Evolutionary conservation across 2,888 invertebrate genomes (phyloP).

Genomic region (Ophion obscuratus): DNA sequence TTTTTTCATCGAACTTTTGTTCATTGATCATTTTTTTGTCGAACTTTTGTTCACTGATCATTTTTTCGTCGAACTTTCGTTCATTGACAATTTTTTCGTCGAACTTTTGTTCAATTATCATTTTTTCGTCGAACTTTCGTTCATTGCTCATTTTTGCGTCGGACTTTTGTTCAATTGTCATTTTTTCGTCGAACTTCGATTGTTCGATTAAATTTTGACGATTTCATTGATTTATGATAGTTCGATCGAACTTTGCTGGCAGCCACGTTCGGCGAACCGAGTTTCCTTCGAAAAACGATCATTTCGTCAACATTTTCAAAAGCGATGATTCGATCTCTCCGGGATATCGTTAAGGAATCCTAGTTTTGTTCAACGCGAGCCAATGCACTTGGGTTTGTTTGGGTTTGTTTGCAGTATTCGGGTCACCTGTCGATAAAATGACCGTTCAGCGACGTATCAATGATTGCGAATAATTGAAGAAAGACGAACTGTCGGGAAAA

Average conservation of each 20-base stretch:
- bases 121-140: neutral
- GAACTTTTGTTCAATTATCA: too few relatives aligned
- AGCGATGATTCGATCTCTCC: neutral
- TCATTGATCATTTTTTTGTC: too few relatives aligned
- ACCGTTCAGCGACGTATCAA: constrained; percentile 55
- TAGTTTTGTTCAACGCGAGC: neutral
- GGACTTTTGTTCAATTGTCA: neutral
- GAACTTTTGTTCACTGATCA: too few relatives aligned
- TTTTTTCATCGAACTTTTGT: too few relatives aligned
- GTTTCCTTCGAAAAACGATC: constrained; percentile 49
- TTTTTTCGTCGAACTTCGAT: too few relatives aligned
- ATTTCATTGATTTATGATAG: neutral
- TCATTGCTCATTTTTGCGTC: neutral
- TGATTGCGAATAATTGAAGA: constrained; percentile 62
- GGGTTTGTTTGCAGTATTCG: neutral
- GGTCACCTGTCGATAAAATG: neutral
- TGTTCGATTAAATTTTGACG: too few relatives aligned
- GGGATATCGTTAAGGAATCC: neutral
- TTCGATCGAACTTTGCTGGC: neutral
- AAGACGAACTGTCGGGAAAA: constrained; percentile 4
- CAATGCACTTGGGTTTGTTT: constrained; percentile 1
- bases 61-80: too few relatives aligned
- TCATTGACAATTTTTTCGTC: too few relatives aligned
- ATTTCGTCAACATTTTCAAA: neutral
- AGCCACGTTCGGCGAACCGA: constrained; percentile 14